A percentile compares a stretch with the other conserved stretches of the same genome.
phyloP scores from a whole-genome alignment of 2,113 vertebrate genomes.

The Pseudolaguvia tuberculata region DNA sequence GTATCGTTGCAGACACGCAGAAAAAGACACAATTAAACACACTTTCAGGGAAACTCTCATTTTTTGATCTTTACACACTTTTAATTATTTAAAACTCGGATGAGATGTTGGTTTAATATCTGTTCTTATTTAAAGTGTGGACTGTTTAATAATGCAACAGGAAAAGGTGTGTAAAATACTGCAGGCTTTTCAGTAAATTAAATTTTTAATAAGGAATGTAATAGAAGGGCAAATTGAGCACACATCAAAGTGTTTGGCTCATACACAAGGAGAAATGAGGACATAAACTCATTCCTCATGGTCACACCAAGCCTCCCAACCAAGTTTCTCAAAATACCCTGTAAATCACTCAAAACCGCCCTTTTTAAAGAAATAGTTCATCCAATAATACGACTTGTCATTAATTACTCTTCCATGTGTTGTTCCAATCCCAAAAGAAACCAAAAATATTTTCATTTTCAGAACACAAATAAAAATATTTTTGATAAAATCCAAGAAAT shows the following conservation, averaged over 20 bases:
- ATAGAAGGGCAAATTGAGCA: not conserved
- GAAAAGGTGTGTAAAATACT: not conserved
- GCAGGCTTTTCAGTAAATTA: not conserved
- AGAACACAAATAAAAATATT: no score
- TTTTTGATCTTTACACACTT: constrained; percentile 18
- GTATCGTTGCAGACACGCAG: not conserved
- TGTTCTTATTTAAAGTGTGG: not conserved
- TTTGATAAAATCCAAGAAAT: no score
- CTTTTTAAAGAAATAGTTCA: no score
- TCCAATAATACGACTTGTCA: no score
- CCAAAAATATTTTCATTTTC: no score
- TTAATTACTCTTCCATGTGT: no score
- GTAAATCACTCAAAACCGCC: no score
- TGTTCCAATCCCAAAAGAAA: no score
- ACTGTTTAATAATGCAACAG: not conserved
- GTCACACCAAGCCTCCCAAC: no score
- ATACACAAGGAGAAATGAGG: not conserved
- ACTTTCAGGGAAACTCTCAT: not conserved
- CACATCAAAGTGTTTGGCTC: not conserved
- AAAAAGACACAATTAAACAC: not conserved
- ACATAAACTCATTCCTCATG: not conserved
- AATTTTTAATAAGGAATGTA: not conserved
- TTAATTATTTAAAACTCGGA: constrained; percentile 13
- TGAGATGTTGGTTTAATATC: constrained; percentile 15
- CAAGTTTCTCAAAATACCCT: no score